These are phyloP conservation scores for Oscheius myriophilus DNA, from an alignment of 2,888 invertebrate species.

Conservation along the genomic window DNA sequence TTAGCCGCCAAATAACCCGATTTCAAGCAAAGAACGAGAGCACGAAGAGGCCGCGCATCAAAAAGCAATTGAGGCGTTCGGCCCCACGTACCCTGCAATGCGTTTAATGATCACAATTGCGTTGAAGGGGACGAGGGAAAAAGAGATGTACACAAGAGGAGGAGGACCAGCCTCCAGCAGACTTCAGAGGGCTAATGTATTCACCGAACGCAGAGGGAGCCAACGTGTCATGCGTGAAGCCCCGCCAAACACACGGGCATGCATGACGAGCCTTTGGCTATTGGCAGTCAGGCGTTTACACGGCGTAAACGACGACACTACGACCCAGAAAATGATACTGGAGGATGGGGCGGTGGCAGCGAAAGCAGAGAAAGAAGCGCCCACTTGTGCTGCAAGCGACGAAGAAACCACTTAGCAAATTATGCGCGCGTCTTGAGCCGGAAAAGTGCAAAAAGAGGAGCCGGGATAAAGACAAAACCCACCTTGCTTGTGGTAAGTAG, in stretches of 20 bases:
- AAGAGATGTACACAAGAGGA: background rate
- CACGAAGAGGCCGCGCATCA: constrained; percentile 18
- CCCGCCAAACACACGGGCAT: constrained; percentile 27
- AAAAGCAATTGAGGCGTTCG: constrained; percentile 14
- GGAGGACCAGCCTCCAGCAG: no score
- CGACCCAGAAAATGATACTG: no score
- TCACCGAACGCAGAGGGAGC: constrained; percentile 24
- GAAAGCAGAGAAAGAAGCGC: no score
- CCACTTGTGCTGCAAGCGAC: no score
- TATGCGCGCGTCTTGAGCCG: no score
- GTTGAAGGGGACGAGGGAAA: background rate
- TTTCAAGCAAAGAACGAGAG: constrained; percentile 19
- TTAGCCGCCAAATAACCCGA: constrained; percentile 26
- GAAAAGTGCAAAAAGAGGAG: no score
- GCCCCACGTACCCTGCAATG: constrained; percentile 12
- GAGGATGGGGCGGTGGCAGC: no score
- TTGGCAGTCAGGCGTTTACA: constrained; percentile 24
- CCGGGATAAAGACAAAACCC: background rate
- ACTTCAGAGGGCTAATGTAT: constrained; percentile 26
- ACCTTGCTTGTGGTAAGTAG: constrained; percentile 14
- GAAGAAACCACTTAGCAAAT: no score
- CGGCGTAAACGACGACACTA: no score
- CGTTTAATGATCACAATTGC: no score
- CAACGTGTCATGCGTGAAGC: constrained; percentile 31
- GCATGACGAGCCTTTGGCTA: constrained; percentile 24